Evolutionary conservation across 1,140 invertebrate genomes (phyloP).

Genomic region (Tetramorium parvispinum): DNA sequence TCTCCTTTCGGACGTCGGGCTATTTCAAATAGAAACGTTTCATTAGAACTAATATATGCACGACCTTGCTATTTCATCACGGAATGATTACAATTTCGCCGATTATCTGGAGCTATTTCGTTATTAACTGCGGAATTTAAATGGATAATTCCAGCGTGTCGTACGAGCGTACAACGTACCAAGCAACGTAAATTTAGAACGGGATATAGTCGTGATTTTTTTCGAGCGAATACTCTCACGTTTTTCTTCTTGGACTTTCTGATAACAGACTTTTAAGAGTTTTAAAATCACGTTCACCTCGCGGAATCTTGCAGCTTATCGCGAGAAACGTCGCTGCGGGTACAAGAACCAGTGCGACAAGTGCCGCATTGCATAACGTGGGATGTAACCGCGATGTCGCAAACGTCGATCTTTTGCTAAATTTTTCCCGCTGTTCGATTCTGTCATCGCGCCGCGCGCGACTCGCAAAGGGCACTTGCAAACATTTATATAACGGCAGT

Average conservation of each 20-base stretch:
- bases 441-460: neutral
- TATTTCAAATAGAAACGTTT: neutral
- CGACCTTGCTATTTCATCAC: neutral
- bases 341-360: neutral
- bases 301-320: neutral
- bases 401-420: neutral
- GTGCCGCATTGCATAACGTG: constrained; percentile 1
- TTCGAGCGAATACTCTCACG: neutral
- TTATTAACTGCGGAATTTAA: neutral
- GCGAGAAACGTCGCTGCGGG: neutral
- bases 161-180: neutral
- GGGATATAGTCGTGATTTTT: neutral
- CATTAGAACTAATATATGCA: neutral
- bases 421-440: neutral
- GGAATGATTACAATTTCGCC: neutral
- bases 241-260: neutral
- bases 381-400: neutral
- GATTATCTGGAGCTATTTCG: neutral
- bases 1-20: neutral
- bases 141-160: neutral
- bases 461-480: constrained; percentile 16
- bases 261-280: neutral
- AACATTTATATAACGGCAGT: neutral
- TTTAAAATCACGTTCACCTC: neutral
- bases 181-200: neutral